These are phyloP conservation scores for Plectrocnemia conspersa DNA, from an alignment of 1,140 invertebrate species.

Conservation along the genomic window DNA sequence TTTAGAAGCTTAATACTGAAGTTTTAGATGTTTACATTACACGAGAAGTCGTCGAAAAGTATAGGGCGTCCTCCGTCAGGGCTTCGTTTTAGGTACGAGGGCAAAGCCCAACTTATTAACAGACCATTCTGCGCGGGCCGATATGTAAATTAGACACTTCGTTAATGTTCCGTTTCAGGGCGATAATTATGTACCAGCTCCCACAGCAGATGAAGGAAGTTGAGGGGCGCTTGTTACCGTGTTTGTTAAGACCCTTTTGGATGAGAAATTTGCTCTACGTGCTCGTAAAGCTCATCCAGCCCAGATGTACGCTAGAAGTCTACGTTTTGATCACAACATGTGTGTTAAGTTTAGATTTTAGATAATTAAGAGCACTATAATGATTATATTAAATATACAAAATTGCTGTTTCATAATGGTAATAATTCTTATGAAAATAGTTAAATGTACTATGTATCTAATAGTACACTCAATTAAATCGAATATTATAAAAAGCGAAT, in stretches of 20 bases:
- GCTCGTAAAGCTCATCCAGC: conserved; percentile 16
- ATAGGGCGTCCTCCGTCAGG: neutral
- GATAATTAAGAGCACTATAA: no score
- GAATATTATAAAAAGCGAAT: no score
- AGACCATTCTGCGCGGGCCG: conserved; percentile 16
- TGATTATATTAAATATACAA: no score
- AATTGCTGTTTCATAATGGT: no score
- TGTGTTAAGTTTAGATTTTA: no score
- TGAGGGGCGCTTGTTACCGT: conserved; percentile 14
- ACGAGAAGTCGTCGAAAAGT: neutral
- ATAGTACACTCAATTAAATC: no score
- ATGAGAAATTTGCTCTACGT: conserved; percentile 18
- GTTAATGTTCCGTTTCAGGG: conserved; percentile 30
- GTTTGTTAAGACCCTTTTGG: conserved; percentile 15
- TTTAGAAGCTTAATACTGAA: no score
- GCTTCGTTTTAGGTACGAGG: neutral
- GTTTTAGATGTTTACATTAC: no score
- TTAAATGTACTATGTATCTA: no score
- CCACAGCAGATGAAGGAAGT: conserved; percentile 7
- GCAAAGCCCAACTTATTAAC: conserved; percentile 16
- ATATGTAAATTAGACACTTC: conserved; percentile 34
- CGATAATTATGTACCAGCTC: conserved; percentile 23
- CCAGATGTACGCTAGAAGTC: no score
- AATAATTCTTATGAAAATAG: no score
- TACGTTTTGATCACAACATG: no score